Base-by-base conservation (phyloP, 2,113 vertebrate species). In the Nicator chloris region DNA sequence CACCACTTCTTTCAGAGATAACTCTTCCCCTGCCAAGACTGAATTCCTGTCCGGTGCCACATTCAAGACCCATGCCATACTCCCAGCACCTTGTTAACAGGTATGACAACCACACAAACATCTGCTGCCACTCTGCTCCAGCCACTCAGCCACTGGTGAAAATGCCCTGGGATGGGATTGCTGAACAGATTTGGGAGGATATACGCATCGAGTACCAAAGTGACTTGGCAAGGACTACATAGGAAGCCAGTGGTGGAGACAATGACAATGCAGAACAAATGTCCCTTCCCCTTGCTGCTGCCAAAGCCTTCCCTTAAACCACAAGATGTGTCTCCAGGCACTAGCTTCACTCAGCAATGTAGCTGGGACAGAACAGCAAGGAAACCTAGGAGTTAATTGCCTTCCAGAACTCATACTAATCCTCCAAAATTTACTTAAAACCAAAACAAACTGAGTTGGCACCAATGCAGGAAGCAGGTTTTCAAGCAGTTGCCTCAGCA, bases 1-100 rank as follows among this genome's bases (percentile, higher is more conserved):
- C 95, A 96, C 92, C 88, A 75, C 77, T 88, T 94, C 68, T 94
- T 88, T 82, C 0, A 1, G 86, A 84, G 69, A 93, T 90, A 96
- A 95, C 90, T 95, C 95, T 88, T 91, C 37, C 88, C 53, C 45
- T 86, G 76, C 93, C 92, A 93, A 88, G 49, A 86, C 2, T 5
- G 4, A 80, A 88, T 90, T 86, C 90, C 90, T 13, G 2, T 73
- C 51, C 10, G 0, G 33, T 70, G 47, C 85, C 64, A 71, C 72
- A 50, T 88, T 65, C 82, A 75, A 90, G 77, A 57, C 42, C 80
- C 68, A 60, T 57, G 37, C 76, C 45, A 9, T 59, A 82, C 24
- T 82, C 49, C 90, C 82, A 77, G 78, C 45, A 84, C 64, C 72
- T 71, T 59, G 27, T 83, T 92, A 93, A 86, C 49, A 95, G 88